Conservation (phyloP, 2,113 vertebrate species). For the Gymnogyps californianus region DNA sequence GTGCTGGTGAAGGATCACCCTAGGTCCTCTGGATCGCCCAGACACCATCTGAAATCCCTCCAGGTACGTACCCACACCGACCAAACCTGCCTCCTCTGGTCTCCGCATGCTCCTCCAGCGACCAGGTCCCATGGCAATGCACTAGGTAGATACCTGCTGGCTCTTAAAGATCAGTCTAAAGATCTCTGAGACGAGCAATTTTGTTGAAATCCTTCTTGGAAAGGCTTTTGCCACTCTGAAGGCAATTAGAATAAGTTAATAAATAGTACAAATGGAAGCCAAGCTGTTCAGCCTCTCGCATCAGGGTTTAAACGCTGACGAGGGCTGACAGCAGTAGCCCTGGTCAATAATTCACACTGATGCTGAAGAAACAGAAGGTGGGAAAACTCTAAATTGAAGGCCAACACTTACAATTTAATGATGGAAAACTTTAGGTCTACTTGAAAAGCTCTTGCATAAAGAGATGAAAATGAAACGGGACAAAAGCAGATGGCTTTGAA, state of each 20-base stretch:
- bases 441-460: neutral
- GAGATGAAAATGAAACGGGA: neutral
- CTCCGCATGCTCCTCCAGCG: accelerated
- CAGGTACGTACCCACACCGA: neutral
- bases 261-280: neutral
- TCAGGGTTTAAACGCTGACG: neutral
- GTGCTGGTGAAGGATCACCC: neutral
- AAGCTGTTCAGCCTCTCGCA: neutral
- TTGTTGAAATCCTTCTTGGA: neutral
- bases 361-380: constrained; percentile 6
- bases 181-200: neutral
- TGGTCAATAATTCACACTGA: neutral
- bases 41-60: neutral
- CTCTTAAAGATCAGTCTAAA: neutral
- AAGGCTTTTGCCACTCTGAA: neutral
- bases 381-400: neutral
- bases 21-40: neutral
- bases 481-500: neutral
- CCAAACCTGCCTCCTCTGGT: neutral
- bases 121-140: accelerated
- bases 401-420: neutral
- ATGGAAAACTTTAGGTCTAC: neutral
- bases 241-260: neutral
- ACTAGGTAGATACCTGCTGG: neutral
- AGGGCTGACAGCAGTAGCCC: neutral